These are phyloP conservation scores for Ectemnius lituratus DNA, from an alignment of 2,888 invertebrate genomes.

Conservation along the genomic window DNA sequence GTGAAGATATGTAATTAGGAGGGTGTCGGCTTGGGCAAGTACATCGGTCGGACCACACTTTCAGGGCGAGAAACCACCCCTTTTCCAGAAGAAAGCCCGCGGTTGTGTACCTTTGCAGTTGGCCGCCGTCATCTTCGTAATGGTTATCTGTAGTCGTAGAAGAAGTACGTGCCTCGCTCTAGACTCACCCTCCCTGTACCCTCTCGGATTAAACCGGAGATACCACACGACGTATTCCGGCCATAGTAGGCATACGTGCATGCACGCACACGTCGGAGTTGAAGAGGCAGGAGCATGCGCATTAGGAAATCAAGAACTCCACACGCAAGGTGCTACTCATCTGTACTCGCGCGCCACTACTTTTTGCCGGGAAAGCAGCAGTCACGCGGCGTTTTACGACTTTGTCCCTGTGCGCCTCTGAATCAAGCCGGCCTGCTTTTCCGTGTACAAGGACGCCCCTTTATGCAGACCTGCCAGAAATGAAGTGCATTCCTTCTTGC, in stretches of 20 bases:
- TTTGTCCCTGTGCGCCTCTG: constrained; percentile 40
- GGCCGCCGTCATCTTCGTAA: constrained; percentile 55
- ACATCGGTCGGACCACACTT: not conserved
- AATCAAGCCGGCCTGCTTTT: constrained; percentile 57
- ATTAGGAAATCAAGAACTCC: constrained; percentile 14
- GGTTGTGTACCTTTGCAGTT: constrained; percentile 60
- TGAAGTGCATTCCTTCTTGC: constrained; percentile 45
- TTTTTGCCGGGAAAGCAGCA: constrained; percentile 39
- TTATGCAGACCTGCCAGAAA: constrained; percentile 48
- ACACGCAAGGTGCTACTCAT: constrained; percentile 18
- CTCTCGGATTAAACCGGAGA: constrained; percentile 23
- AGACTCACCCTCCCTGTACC: constrained; percentile 8
- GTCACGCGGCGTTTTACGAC: constrained; percentile 65
- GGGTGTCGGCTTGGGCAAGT: too few relatives aligned
- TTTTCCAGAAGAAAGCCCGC: constrained; percentile 21
- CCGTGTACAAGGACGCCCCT: constrained; percentile 38
- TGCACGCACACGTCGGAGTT: constrained; percentile 13
- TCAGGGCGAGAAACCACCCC: constrained; percentile 4
- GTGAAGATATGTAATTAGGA: constrained; percentile 5
- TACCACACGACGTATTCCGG: constrained; percentile 6
- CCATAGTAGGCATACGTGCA: constrained; percentile 19
- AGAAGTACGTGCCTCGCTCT: constrained; percentile 55
- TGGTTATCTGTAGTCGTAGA: constrained; percentile 56
- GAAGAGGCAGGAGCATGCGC: not conserved
- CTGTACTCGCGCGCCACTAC: constrained; percentile 23